Base-by-base conservation (phyloP, 2,888 invertebrate genomes). In the Apamea sordens region DNA sequence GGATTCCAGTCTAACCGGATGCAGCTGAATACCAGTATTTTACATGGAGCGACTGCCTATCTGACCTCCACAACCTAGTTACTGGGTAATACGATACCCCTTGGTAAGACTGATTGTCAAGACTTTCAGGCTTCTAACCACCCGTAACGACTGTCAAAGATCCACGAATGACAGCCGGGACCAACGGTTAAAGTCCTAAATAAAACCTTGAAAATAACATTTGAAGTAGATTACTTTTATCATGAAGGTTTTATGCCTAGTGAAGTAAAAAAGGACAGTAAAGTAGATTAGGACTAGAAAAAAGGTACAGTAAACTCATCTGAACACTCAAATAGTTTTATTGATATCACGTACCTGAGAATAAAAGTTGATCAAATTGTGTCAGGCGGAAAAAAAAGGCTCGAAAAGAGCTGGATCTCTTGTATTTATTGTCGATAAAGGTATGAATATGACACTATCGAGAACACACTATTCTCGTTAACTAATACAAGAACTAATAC, bases 321-420 rank as follows among this genome's bases (percentile, higher is more conserved):
- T 10, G 61, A 63, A 36, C 13, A 50, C 50, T 78, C 47, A 73
- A 76, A 73, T 50, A 8, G 56, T 79, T 76, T 76, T 79, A 79
- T 71, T 82, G 73, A 71, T 76, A 73, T 79, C 56, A n/a, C 53
- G 79, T 73, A 77, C 47, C 50, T 63, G 81, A 36, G 47, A 21
- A 71, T 73, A 73, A 24, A 69, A 76, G 68, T 70, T 63, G 65
- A 80, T 77, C 47, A 41, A 71, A 82, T 82, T 77, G 61, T 73
- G 64, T 67, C 67, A 32, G 21, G 7, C 50, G 15, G 24, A 15
- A 61, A 70, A 70, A 47, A 81, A 11, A 59, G 50, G 50, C 69
- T 32, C 41, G 18, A 32, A 18, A 50, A 61, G 47, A 61, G 24
- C 10, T 59, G 64, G 44, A 36, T 8, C 18, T 13, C 28, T 53